phyloP scores from a whole-genome alignment of 2,113 vertebrate species.

The Laterallus jamaicensis region DNA sequence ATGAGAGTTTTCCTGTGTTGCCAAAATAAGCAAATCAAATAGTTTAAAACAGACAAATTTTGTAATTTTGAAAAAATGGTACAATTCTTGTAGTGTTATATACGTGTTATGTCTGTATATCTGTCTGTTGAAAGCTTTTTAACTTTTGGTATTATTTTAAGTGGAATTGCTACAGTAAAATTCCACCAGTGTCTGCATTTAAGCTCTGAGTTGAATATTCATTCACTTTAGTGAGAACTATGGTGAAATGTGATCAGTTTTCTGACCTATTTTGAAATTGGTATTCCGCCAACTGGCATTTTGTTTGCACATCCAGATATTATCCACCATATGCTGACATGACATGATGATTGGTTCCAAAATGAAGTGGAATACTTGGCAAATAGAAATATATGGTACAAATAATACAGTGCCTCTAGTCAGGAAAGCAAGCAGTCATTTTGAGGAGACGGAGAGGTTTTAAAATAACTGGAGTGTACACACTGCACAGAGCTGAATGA shows the following conservation, averaged over 20 bases:
- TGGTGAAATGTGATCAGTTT: constrained; percentile 52
- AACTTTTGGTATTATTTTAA: neutral
- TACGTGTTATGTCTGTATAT: neutral
- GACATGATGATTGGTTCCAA: constrained; percentile 69
- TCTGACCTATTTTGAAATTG: constrained; percentile 69
- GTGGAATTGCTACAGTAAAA: neutral
- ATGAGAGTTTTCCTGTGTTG: neutral
- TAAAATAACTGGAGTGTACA: constrained; percentile 11
- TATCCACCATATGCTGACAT: constrained; percentile 69
- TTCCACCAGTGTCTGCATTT: neutral
- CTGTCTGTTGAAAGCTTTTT: neutral
- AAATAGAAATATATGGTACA: constrained; percentile 67
- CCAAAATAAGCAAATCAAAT: neutral
- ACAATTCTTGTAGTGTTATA: neutral
- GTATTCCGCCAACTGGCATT: constrained; percentile 61
- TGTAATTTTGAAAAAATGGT: neutral
- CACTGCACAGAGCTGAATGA: neutral
- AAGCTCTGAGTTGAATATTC: neutral
- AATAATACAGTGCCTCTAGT: constrained; percentile 58
- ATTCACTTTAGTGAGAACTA: constrained; percentile 35
- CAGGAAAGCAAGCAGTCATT: constrained; percentile 40
- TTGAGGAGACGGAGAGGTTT: constrained; percentile 29
- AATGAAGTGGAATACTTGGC: constrained; percentile 64
- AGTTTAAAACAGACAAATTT: neutral
- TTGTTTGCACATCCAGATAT: constrained; percentile 70